These are phyloP conservation scores for Polydrusus tereticollis DNA, from an alignment of 2,888 invertebrate genomes.

Conservation along the genomic window DNA sequence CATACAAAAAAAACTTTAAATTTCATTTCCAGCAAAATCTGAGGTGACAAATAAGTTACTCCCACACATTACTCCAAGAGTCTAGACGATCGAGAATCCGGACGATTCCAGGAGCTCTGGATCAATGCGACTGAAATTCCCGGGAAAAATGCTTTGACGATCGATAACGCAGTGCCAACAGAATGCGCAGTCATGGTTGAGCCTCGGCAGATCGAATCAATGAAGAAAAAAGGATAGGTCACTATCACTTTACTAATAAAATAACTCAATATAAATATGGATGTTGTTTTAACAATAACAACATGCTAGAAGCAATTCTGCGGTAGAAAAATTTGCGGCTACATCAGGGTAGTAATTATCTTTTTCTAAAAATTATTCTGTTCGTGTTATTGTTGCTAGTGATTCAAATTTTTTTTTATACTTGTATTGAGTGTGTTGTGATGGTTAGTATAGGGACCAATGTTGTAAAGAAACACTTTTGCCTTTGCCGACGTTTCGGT, in stretches of 20 bases:
- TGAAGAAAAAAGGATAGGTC: neutral
- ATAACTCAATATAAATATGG: neutral
- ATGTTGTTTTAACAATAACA: no score
- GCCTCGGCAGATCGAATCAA: neutral
- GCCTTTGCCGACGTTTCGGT: no score
- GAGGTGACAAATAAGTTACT: neutral
- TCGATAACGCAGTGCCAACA: conserved; percentile 25
- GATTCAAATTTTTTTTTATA: no score
- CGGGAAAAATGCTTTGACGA: conserved; percentile 22
- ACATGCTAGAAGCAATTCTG: no score
- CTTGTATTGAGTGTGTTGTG: no score
- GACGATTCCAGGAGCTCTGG: conserved; percentile 8
- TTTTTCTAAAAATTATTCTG: no score
- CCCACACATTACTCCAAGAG: neutral
- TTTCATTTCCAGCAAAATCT: neutral
- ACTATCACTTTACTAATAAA: no score
- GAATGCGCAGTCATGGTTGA: conserved; percentile 23
- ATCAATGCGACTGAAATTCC: conserved; percentile 15
- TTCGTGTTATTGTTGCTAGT: no score
- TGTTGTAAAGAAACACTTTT: no score
- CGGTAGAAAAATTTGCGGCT: no score
- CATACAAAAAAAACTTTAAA: neutral
- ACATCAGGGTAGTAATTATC: no score
- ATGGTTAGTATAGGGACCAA: no score
- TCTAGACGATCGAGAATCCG: conserved; percentile 5